Percentiles rank a stretch among this genome's conserved stretches.
phyloP scores from a whole-genome alignment of 2,888 invertebrate genomes.

The Oscheius sp. region DNA sequence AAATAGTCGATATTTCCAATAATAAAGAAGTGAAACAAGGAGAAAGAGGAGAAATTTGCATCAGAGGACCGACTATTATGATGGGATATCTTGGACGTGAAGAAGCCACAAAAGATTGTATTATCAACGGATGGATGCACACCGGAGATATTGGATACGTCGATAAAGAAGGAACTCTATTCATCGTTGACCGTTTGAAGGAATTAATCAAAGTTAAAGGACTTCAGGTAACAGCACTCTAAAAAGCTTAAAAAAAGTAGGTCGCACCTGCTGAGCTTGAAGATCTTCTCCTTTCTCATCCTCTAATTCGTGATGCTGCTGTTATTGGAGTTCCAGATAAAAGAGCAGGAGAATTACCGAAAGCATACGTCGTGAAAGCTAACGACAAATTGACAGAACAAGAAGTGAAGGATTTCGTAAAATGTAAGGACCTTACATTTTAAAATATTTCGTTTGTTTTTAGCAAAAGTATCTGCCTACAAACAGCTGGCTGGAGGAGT shows the following conservation, averaged over 20 bases:
- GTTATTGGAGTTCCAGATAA: conserved; percentile 77
- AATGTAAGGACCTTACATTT: conserved; percentile 38
- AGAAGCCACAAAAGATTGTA: conserved; percentile 77
- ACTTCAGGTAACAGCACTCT: conserved; percentile 61
- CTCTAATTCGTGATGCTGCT: conserved; percentile 81
- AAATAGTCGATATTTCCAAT: conserved; percentile 68
- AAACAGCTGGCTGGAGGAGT: conserved; percentile 81
- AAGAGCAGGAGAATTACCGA: conserved; percentile 46
- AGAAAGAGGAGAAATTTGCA: conserved; percentile 80
- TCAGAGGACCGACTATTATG: conserved; percentile 84
- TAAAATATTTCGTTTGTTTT: conserved; percentile 27
- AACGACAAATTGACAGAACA: conserved; percentile 42
- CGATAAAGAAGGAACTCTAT: conserved; percentile 53
- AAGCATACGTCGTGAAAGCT: conserved; percentile 49
- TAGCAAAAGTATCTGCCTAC: conserved; percentile 80
- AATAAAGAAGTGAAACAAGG: conserved; percentile 72
- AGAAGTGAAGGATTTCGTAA: conserved; percentile 50
- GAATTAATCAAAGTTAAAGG: conserved; percentile 69
- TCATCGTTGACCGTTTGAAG: conserved; percentile 65
- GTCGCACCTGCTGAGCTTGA: conserved; percentile 90
- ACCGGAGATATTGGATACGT: conserved; percentile 61
- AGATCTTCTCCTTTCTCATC: conserved; percentile 80
- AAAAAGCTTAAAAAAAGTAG: conserved; percentile 30
- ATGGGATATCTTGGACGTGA: conserved; percentile 82
- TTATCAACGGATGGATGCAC: conserved; percentile 77